phyloP scores from a whole-genome alignment of 37 sponge, comb jelly and placozoan species.

The Diacarnus erythraeanus region DNA sequence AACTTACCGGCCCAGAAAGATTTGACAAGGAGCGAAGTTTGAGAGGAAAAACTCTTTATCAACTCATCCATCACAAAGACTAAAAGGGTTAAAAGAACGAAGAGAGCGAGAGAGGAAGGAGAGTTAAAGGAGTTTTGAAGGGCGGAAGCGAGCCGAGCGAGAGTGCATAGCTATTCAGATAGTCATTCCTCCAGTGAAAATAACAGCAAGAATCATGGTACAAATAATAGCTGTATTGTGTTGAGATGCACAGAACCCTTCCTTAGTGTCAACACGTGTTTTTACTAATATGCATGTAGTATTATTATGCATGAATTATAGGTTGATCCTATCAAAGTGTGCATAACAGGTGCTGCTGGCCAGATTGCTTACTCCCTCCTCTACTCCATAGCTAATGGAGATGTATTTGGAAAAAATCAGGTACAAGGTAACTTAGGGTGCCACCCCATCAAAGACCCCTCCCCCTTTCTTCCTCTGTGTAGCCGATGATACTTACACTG shows the following conservation, averaged over 20 bases:
- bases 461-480: neutral
- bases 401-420: slow-evolving; percentile 94
- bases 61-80: neutral
- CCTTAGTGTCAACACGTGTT: too few species aligned
- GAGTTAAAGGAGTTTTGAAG: too few species aligned
- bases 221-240: too few species aligned
- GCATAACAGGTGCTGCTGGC: slow-evolving; percentile 98
- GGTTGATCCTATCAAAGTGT: slow-evolving; percentile 81
- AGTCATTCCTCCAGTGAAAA: too few species aligned
- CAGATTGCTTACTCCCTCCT: slow-evolving; percentile 98
- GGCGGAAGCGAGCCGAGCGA: too few species aligned
- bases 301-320: too few species aligned
- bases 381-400: slow-evolving; percentile 83
- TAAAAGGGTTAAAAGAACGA: too few species aligned
- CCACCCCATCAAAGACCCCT: slow-evolving; percentile 1
- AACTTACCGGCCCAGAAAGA: slow-evolving; percentile 56
- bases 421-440: slow-evolving; percentile 23
- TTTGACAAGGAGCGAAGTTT: neutral
- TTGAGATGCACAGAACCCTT: too few species aligned
- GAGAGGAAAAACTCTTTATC: neutral
- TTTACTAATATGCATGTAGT: too few species aligned
- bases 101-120: too few species aligned
- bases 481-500: slow-evolving; percentile 80
- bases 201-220: too few species aligned
- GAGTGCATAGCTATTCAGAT: too few species aligned